These are phyloP conservation scores for Chondrilla cf. caribensis DNA, from an alignment of 37 sponge, comb jelly and placozoan species.

Conservation along the genomic window DNA sequence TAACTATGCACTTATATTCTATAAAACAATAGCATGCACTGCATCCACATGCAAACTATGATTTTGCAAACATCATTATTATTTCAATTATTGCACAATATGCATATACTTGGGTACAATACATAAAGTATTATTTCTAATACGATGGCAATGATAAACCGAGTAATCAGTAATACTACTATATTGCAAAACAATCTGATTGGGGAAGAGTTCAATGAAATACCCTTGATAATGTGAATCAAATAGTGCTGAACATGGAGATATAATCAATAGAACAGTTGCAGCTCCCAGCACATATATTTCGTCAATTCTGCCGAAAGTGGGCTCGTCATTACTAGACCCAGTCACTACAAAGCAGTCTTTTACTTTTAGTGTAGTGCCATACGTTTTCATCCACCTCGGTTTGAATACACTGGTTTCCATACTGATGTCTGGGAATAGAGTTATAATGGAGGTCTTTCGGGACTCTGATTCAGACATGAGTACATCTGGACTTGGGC, in stretches of 20 bases:
- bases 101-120: too few relatives aligned
- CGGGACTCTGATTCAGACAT: neutral
- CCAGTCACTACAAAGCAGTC: constrained; percentile 20
- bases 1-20: too few relatives aligned
- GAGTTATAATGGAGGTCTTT: neutral
- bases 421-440: constrained; percentile 3
- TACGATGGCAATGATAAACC: too few relatives aligned
- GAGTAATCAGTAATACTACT: too few relatives aligned
- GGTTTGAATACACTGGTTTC: constrained; percentile 23
- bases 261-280: neutral
- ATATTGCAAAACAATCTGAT: constrained; percentile 4
- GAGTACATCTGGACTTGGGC: neutral
- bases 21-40: too few relatives aligned
- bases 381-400: constrained; percentile 21
- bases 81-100: too few relatives aligned
- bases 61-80: too few relatives aligned
- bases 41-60: too few relatives aligned
- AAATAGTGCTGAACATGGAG: constrained; percentile 5
- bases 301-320: constrained; percentile 27
- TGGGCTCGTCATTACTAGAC: constrained; percentile 32
- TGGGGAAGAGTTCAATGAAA: neutral
- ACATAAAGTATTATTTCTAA: too few relatives aligned
- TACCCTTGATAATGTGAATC: constrained; percentile 54
- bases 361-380: neutral
- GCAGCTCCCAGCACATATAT: constrained; percentile 9